Evolutionary conservation across 2,888 invertebrate species (phyloP).

Genomic region (Melanostoma scalare): DNA sequence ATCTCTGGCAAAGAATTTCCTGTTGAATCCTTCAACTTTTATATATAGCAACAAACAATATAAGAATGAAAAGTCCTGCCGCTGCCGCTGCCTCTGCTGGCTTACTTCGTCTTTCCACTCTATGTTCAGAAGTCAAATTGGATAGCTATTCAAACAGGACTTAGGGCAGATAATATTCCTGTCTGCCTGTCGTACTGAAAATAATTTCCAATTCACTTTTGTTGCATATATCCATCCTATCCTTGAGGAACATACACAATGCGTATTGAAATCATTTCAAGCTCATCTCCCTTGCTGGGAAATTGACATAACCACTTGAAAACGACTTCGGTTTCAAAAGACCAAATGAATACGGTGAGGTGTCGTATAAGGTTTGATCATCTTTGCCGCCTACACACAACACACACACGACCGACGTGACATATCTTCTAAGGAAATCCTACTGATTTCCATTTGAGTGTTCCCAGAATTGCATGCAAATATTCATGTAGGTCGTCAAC

Average conservation of each 20-base stretch:
- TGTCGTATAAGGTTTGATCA: no score
- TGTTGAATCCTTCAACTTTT: conserved; percentile 27
- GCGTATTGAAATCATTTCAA: conserved; percentile 31
- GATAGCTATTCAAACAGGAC: conserved; percentile 36
- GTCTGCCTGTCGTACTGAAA: conserved; percentile 8
- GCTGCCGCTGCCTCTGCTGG: background rate
- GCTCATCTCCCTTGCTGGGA: conserved; percentile 47
- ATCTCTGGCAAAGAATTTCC: conserved; percentile 3
- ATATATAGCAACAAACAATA: background rate
- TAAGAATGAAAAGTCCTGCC: background rate
- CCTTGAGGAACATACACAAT: background rate
- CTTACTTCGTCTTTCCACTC: background rate
- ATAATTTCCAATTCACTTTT: conserved; percentile 59
- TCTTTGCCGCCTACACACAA: background rate
- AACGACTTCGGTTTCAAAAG: conserved; percentile 20
- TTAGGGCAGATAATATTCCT: conserved; percentile 40
- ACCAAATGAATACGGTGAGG: no score
- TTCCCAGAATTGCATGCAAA: conserved; percentile 61
- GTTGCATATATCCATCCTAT: background rate
- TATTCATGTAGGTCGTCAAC: conserved; percentile 55
- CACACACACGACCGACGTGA: conserved; percentile 35
- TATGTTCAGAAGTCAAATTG: conserved; percentile 39
- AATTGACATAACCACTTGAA: conserved; percentile 59
- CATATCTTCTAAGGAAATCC: conserved; percentile 52
- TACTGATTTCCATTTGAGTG: conserved; percentile 54